These are phyloP conservation scores for Salvelinus alpinus DNA, from an alignment of 2,113 vertebrate genomes.

Conservation along the genomic window DNA sequence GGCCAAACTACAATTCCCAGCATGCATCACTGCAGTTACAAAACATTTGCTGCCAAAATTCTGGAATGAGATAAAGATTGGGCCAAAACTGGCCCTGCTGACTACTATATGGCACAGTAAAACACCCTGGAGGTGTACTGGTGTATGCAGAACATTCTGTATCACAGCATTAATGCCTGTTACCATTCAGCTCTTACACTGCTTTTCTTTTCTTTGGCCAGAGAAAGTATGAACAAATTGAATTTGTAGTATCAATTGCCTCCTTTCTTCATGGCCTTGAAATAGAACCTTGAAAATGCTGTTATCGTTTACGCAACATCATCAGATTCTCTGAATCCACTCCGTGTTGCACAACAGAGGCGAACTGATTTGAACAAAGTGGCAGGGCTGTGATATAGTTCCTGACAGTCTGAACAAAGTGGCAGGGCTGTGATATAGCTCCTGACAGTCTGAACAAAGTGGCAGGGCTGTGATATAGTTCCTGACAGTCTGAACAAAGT, in stretches of 20 bases:
- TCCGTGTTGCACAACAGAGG: conserved; percentile 51
- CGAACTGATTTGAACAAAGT: conserved; percentile 48
- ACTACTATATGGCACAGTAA: conserved; percentile 44
- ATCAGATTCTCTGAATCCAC: conserved; percentile 60
- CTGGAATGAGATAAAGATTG: background rate
- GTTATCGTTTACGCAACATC: conserved; percentile 58
- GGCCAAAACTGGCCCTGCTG: conserved; percentile 38
- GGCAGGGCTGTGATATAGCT: too few species aligned
- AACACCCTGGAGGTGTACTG: conserved; percentile 41
- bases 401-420: too few species aligned
- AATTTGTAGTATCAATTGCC: conserved; percentile 64
- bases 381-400: too few species aligned
- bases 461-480: too few species aligned
- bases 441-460: too few species aligned
- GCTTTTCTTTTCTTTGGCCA: conserved; percentile 40
- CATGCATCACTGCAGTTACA: conserved; percentile 20
- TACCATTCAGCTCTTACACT: conserved; percentile 52
- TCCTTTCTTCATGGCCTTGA: conserved; percentile 63
- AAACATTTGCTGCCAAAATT: conserved; percentile 11
- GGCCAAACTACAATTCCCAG: conserved; percentile 32
- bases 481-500: too few species aligned
- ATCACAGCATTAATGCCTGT: conserved; percentile 50
- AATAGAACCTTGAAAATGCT: conserved; percentile 64
- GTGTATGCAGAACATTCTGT: conserved; percentile 37
- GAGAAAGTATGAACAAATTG: conserved; percentile 57